These are phyloP conservation scores for Podarcis lilfordi DNA, from an alignment of 2,797 vertebrate species.

Conservation along the genomic window DNA sequence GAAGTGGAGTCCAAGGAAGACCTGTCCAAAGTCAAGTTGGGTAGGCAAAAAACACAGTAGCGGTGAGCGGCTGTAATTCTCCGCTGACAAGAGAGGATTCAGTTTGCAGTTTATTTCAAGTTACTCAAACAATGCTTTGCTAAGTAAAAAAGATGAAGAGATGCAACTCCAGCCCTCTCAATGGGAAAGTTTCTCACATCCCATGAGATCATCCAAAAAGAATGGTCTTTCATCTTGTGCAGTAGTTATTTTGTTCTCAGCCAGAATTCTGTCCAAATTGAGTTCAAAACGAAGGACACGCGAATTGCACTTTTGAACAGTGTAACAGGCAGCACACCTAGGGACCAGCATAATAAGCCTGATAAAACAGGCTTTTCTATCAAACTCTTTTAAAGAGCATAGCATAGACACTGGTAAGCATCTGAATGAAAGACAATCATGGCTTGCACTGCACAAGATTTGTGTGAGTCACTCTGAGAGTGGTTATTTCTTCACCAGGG, in stretches of 20 bases:
- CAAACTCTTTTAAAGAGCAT: conserved; percentile 5
- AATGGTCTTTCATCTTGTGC: neutral
- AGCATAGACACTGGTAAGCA: conserved; percentile 27
- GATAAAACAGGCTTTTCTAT: conserved; percentile 18
- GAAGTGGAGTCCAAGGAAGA: neutral
- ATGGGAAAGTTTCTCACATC: conserved; percentile 2
- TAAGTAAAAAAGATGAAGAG: neutral
- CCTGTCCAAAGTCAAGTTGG: neutral
- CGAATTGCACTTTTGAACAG: conserved; percentile 17
- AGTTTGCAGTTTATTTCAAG: neutral
- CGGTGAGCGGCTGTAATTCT: neutral
- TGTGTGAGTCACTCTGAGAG: conserved; percentile 9
- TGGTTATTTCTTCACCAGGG: conserved; percentile 34
- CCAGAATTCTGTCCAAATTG: conserved; percentile 7
- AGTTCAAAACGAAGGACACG: neutral
- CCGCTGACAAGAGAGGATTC: neutral
- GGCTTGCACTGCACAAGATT: conserved; percentile 24
- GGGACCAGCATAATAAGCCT: conserved; percentile 8
- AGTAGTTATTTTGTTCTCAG: conserved; percentile 7
- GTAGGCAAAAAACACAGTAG: neutral
- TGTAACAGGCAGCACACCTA: neutral
- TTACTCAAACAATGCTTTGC: neutral
- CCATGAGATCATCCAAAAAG: conserved; percentile 24
- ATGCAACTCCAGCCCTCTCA: neutral
- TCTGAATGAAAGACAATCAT: neutral